phyloP scores from a whole-genome alignment of 2,797 vertebrate genomes.

The Pteropus rufus region DNA sequence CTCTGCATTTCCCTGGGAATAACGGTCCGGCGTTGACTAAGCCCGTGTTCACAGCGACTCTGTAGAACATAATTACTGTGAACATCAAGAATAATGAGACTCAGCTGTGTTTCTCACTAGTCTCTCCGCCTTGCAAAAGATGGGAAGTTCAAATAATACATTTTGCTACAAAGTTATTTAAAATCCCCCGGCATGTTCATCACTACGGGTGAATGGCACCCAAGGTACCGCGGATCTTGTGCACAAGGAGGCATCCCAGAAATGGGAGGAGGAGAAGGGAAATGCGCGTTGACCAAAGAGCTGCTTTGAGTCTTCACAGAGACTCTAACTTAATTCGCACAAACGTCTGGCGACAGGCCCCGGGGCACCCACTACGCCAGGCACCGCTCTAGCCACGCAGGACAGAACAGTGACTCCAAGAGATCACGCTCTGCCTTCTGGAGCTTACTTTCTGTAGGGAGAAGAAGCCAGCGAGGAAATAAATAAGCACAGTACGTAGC shows the following conservation, averaged over 20 bases:
- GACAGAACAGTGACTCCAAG: not conserved
- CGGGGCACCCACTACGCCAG: not conserved
- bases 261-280: not conserved
- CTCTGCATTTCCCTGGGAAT: no score
- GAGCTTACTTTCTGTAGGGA: not conserved
- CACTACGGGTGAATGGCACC: no score
- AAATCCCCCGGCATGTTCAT: accelerated
- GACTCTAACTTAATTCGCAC: not conserved
- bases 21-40: not conserved
- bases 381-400: accelerated
- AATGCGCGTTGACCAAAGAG: accelerated
- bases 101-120: not conserved
- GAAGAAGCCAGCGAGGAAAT: not conserved
- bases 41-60: not conserved
- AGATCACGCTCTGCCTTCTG: not conserved
- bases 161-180: not conserved
- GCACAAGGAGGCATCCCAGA: not conserved
- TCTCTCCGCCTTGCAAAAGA: not conserved
- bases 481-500: accelerated
- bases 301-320: no score
- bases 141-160: accelerated
- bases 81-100: no score
- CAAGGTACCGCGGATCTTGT: accelerated
- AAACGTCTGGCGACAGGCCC: accelerated
- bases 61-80: accelerated